Conservation (phyloP, 2,113 vertebrate genomes). For the Dinomys branickii region DNA sequence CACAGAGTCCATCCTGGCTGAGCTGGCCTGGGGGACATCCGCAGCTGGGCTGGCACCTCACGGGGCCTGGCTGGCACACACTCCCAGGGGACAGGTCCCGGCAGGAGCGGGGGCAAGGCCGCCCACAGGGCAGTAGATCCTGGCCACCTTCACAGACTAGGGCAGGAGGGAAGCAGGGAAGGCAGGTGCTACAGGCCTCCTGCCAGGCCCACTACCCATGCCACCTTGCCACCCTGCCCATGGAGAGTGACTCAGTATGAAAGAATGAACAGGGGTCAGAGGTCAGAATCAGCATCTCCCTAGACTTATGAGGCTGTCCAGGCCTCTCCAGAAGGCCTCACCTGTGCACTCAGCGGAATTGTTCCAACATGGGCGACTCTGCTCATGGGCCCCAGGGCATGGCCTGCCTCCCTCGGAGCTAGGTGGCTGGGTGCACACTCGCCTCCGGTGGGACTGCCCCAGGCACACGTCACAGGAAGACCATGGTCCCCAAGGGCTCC, state of each 20-base stretch:
- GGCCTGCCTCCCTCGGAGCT: constrained; percentile 88
- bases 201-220: accelerated
- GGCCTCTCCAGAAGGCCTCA: constrained; percentile 60
- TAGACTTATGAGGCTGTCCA: neutral
- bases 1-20: constrained; percentile 89
- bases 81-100: constrained; percentile 89
- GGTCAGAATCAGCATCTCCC: neutral
- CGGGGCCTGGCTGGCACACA: constrained; percentile 83
- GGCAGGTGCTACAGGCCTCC: neutral
- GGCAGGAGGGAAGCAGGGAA: neutral
- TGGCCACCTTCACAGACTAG: constrained; percentile 89
- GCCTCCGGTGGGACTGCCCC: constrained; percentile 84
- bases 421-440: constrained; percentile 88
- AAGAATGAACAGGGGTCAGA: accelerated
- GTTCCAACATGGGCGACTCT: constrained; percentile 88
- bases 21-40: constrained; percentile 88
- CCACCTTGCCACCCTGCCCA: neutral
- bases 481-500: constrained; percentile 91
- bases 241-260: neutral
- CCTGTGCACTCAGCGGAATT: constrained; percentile 88
- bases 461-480: constrained; percentile 87
- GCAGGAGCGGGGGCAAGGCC: constrained; percentile 90
- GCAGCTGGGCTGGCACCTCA: constrained; percentile 85
- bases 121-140: constrained; percentile 87
- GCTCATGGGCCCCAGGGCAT: constrained; percentile 87